Base-by-base conservation (phyloP, 2,797 vertebrate genomes). In the Cichlasoma orientale region DNA sequence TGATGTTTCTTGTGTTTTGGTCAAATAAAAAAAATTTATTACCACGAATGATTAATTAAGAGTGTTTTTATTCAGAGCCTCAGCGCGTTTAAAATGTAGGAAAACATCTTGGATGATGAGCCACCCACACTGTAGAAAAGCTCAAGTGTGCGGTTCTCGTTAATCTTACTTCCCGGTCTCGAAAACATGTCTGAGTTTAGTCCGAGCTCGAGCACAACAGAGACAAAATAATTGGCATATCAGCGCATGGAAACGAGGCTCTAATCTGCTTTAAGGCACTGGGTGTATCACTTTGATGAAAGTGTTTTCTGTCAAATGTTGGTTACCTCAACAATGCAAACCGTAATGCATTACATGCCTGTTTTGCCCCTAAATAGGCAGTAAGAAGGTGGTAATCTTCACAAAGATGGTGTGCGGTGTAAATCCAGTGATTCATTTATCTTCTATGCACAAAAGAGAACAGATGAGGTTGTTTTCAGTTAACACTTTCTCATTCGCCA, bases 211-310 rank as follows among this genome's bases (percentile, higher is more conserved):
- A 78, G 55, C 63, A 53, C 56, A 82, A 79, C 63, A 81, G 78
- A 84, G 74, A 82, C 70, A 74, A 86, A 85, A 80, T 90, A 88
- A 92, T 92, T 87, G 33, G 9, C 33, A 36, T 36, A 89, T 84
- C 77, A 72, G 68, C 70, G 5, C 69, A 44, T 66, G 77, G 56
- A 89, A 92, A 88, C 75, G 72, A 54, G 41, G 50, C 82, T 84
- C 88, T 79, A 50, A 58, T 82, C 58, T 87, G 80, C 75, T 82
- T 70, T 87, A 78, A 77, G 75, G 58, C 75, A 54, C 58, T 82
- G 54, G 69, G 88, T 76, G 87, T 75, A 87, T 84, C 19, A 74
- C 57, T 85, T 75, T 58, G 75, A 85, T 83, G 74, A 79, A 83
- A 86, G 74, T 72, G 16, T 57, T 76, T 78, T 72, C 71, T 81